phyloP scores from a whole-genome alignment of 2,113 vertebrate genomes.

The Seriola aureovittata region DNA sequence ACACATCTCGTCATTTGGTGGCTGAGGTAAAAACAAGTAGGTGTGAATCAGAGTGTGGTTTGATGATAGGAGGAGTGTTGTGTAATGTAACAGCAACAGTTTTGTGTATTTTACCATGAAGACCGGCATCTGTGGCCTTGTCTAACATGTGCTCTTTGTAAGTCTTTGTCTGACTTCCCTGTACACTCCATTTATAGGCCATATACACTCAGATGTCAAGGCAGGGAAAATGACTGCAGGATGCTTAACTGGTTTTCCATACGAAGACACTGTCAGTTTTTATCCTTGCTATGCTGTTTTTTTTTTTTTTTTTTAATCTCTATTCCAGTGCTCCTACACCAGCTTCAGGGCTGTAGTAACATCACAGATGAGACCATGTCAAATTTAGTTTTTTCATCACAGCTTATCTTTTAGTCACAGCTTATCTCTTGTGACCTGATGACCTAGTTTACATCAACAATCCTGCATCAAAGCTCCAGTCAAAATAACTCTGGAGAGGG shows the following conservation, averaged over 20 bases:
- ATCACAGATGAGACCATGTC: conserved; percentile 20
- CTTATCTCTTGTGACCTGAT: conserved; percentile 5
- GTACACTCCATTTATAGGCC: conserved; percentile 26
- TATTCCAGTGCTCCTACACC: conserved; percentile 1
- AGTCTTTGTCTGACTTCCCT: neutral
- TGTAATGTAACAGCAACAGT: neutral
- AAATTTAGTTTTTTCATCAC: neutral
- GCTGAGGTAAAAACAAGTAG: conserved; percentile 77
- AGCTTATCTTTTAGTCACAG: neutral
- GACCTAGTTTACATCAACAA: conserved; percentile 8
- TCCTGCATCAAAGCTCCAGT: too few relatives aligned
- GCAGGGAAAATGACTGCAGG: conserved; percentile 25
- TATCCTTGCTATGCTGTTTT: neutral
- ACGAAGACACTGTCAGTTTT: conserved; percentile 33
- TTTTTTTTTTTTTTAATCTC: conserved; percentile 13
- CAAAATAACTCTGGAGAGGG: neutral
- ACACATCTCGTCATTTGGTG: conserved; percentile 92
- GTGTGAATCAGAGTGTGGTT: neutral
- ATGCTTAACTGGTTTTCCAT: conserved; percentile 23
- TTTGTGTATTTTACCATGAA: conserved; percentile 1
- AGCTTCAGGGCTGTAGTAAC: conserved; percentile 3
- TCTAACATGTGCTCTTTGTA: conserved; percentile 2
- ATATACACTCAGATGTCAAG: conserved; percentile 24
- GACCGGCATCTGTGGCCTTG: neutral
- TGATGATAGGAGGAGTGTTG: neutral